Evolutionary conservation across 2,888 invertebrate genomes (phyloP), one percentile per base, ranked within the genome.

Genomic region (Latrodectus elegans): DNA sequence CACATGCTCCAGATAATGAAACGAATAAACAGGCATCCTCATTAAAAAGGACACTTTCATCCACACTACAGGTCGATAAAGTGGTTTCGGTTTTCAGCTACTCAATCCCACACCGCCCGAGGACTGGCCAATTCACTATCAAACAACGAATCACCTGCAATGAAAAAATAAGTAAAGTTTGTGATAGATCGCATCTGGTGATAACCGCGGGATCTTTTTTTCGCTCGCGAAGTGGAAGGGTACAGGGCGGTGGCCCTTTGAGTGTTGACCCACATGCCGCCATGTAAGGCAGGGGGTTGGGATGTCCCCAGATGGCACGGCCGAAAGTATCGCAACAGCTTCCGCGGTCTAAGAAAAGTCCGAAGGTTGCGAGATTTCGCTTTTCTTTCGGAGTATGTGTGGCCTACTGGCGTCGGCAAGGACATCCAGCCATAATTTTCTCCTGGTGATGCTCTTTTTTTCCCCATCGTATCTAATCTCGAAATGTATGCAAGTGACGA

Each of bases 241-340:
- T 64, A 68, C 71, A 73, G 85, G 86, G 86, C 86, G 81, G 86
- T 86, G 86, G 77, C 86, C 81, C 75, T 81, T 75, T 76, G 81
- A 86, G 55, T 86, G 70, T 86, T 86, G 86, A 86, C 86, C 86
- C 76, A 86, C 72, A 86, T 86, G 81, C 71, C 68, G 70, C 60
- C n/a, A 15, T 12, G 14, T 60, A n/a, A 60, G 60, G 60, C n/a
- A 60, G 51, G 14, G 22, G 64, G 10, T 72, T 71, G 81, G 86
- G 86, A 86, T 80, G 71, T 86, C 86, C 55, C 81, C 64, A 26
- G 76, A 80, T 85, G 80, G 85, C 85, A 85, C 85, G 70, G 52
- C 53, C 74, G 60, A 73, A 55, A 65, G 72, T 78, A 52, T 76
- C 71, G 72, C 74, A 81, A 26, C 52, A 12, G 79, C 85, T 79